phyloP scores from a whole-genome alignment of 92 coral and sea anemone species.

The Actinernus sp. region DNA sequence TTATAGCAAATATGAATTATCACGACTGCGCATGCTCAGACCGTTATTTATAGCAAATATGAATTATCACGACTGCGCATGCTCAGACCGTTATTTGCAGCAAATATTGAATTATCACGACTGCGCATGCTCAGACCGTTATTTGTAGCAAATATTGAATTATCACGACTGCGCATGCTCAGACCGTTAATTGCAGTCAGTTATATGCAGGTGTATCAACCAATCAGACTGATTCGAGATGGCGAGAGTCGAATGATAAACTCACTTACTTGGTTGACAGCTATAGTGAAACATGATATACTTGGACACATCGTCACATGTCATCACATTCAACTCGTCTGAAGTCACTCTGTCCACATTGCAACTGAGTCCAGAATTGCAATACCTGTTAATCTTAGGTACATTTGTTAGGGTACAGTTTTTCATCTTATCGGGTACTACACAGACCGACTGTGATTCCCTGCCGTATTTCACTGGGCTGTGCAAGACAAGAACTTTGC shows the following conservation, averaged over 20 bases:
- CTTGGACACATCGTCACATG: constrained; percentile 22
- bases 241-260: background rate
- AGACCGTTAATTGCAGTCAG: too few relatives aligned
- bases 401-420: constrained; percentile 20
- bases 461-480: constrained; percentile 30
- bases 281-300: constrained; percentile 47
- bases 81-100: too few relatives aligned
- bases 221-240: too few relatives aligned
- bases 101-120: too few relatives aligned
- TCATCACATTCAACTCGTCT: background rate
- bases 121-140: too few relatives aligned
- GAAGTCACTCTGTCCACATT: constrained; percentile 4
- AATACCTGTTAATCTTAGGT: constrained; percentile 1
- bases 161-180: too few relatives aligned
- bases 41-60: too few relatives aligned
- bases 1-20: too few relatives aligned
- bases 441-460: background rate
- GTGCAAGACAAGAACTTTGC: constrained; percentile 32
- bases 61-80: too few relatives aligned
- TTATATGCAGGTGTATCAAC: too few relatives aligned
- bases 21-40: too few relatives aligned
- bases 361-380: background rate
- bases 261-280: constrained; percentile 58
- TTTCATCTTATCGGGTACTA: background rate
- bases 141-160: too few relatives aligned